Conservation (phyloP, 1,140 invertebrate species). For the Temnothorax longispinosus region DNA sequence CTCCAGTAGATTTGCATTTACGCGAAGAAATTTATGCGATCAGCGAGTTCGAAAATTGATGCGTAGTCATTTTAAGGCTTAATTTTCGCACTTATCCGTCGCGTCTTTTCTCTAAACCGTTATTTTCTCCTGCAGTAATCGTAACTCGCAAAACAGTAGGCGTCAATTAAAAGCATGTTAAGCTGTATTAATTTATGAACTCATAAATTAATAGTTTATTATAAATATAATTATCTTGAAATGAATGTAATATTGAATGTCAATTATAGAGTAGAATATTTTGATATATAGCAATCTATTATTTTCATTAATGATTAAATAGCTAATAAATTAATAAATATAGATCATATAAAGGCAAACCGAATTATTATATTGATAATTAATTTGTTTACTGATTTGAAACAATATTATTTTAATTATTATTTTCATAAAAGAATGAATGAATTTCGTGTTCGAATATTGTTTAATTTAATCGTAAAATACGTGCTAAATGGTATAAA, state of each 20-base stretch:
- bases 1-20: conserved; percentile 42
- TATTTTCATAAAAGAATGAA: neutral
- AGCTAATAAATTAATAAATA: conserved; percentile 22
- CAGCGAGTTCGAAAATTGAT: conserved; percentile 28
- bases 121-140: neutral
- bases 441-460: neutral
- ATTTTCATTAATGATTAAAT: conserved; percentile 21
- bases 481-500: neutral
- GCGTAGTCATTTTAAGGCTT: neutral
- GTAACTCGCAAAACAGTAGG: neutral
- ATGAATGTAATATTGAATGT: conserved; percentile 18
- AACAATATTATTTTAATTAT: neutral
- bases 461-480: neutral
- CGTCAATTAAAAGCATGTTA: neutral
- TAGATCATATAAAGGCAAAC: neutral
- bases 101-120: neutral
- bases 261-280: conserved; percentile 15
- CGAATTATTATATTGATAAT: conserved; percentile 12
- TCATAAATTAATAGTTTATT: neutral
- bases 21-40: conserved; percentile 24
- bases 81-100: neutral
- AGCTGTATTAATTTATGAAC: too few species aligned
- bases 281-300: neutral
- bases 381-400: conserved; percentile 6
- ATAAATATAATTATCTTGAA: neutral